These are phyloP conservation scores for Halocaridina rubra DNA, from an alignment of 2,888 invertebrate species.

Conservation along the genomic window DNA sequence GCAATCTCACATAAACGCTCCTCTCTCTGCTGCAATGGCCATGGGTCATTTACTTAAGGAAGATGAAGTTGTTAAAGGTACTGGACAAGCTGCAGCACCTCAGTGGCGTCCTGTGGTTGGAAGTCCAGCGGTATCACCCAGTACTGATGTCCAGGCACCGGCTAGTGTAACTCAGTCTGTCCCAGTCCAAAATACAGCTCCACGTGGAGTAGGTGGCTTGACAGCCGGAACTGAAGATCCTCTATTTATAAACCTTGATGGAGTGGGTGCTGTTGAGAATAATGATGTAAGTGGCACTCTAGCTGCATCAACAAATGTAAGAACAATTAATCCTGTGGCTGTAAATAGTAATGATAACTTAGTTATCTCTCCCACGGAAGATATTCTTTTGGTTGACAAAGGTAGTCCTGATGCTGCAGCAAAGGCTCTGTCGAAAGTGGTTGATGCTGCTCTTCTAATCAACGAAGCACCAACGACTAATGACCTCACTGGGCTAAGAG, in stretches of 20 bases:
- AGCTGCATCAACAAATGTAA: neutral
- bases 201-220: neutral
- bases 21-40: constrained; percentile 60
- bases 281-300: neutral
- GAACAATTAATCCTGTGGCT: neutral
- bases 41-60: constrained; percentile 52
- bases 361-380: constrained; percentile 32
- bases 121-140: neutral
- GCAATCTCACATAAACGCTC: constrained; percentile 38
- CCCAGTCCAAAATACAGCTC: neutral
- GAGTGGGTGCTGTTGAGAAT: neutral
- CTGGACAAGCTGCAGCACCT: neutral
- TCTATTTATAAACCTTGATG: constrained; percentile 34
- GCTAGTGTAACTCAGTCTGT: neutral
- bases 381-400: constrained; percentile 36
- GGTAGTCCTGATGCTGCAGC: constrained; percentile 31
- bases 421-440: constrained; percentile 36
- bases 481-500: neutral
- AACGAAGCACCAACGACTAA: neutral
- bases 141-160: neutral
- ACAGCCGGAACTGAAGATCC: neutral
- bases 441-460: constrained; percentile 40
- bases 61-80: constrained; percentile 23
- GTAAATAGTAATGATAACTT: constrained; percentile 16
- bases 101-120: constrained; percentile 35